Conservation (phyloP, 30 jellyfish, hydroid and myxozoan species). For the Morbakka virulenta region DNA sequence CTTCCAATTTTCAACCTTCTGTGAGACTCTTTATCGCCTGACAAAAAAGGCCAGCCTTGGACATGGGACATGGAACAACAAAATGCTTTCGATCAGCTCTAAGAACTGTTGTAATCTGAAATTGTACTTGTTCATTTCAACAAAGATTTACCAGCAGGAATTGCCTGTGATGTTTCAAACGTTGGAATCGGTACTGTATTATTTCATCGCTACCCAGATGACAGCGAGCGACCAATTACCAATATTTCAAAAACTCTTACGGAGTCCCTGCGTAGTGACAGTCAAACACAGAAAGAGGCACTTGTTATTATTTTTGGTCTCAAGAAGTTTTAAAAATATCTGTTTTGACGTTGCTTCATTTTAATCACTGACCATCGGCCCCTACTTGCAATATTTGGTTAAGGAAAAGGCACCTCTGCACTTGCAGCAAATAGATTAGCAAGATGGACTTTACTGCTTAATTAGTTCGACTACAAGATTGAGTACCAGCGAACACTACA, state of each 20-base stretch:
- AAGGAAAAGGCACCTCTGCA: not conserved
- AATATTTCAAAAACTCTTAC: conserved; percentile 29
- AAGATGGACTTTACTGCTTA: too few relatives aligned
- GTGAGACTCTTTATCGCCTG: too few relatives aligned
- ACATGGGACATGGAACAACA: too few relatives aligned
- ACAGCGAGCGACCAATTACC: conserved; percentile 35
- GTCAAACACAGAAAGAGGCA: conserved; percentile 27
- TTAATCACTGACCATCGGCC: conserved; percentile 38
- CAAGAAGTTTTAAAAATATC: conserved; percentile 7
- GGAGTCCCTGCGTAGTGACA: conserved; percentile 17
- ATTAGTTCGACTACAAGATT: conserved; percentile 7
- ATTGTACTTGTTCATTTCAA: too few relatives aligned
- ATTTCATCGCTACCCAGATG: too few relatives aligned
- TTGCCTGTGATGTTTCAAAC: too few relatives aligned
- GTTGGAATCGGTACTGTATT: too few relatives aligned
- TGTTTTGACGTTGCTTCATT: conserved; percentile 15
- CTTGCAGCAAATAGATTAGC: conserved; percentile 40
- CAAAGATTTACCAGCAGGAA: too few relatives aligned
- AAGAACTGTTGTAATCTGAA: too few relatives aligned
- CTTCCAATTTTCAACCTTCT: too few relatives aligned
- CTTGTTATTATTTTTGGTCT: conserved; percentile 8
- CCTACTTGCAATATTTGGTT: conserved; percentile 23
- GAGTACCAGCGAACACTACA: conserved; percentile 36
- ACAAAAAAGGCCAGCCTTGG: too few relatives aligned
- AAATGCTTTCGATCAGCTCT: too few relatives aligned